Base-by-base conservation (phyloP, 2,113 vertebrate genomes). In the Aphyosemion australe region DNA sequence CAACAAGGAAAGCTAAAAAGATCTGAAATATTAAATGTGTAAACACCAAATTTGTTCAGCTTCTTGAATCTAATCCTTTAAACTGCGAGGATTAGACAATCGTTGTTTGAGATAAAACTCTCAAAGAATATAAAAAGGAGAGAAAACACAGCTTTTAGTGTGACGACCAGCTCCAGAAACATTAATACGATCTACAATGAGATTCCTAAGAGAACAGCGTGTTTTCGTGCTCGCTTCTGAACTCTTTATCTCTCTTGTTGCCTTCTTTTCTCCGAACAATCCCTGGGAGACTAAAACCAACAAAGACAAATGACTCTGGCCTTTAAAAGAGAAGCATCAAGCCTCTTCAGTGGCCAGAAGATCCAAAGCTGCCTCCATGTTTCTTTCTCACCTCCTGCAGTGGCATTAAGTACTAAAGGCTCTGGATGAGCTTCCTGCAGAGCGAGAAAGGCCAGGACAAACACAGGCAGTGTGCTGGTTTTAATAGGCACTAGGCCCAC, bases 401-500 rank as follows among this genome's bases (percentile, higher is more conserved):
- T 59, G 87, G 71, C 83, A 86, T 90, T 88, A 90, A 83, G 81
- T 79, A 79, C 71, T 55, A 47, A 61, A 67, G 63, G 76, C 63
- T 72, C 61, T 42, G 26, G 78, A 84, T 78, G 70, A 86, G 82
- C 76, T 79, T 86, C 84, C 87, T 55, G 91, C 91, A 51, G 84
- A 79, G 82, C 66, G 52, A 55, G 42, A 83, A 84, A 80, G 80
- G 82, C 83, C 76, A 83, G 74, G 45, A 70, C 80, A 89, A 90
- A 86, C 92, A 92, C 81, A 61, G 74, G 88, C 83, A 78, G 76
- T 81, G 91, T 89, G 82, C 65, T 84, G 76, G 73, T 87, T 91
- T 87, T 83, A 89, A 91, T 79, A 74, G 71, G 82, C 72, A 53
- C 57, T 21, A 68, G 67, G 65, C 72, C 70, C 76, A 71, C 77